Evolutionary conservation across 2,888 invertebrate species (phyloP), one percentile per base, ranked within the genome.

Genomic region (Sinopyrophorus schimmeli): DNA sequence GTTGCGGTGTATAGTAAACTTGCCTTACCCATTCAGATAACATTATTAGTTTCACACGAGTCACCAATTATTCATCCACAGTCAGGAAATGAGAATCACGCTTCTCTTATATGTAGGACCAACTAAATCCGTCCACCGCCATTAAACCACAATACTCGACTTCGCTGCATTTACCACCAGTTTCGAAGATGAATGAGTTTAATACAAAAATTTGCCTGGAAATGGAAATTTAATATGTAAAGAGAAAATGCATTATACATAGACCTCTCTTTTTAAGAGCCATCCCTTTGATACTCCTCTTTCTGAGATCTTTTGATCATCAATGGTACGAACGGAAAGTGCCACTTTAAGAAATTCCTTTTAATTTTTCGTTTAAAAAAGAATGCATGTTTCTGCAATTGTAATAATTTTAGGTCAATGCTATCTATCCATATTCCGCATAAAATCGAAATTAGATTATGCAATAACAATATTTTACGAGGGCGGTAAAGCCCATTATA

Each of bases 31-130:
- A 26, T 38, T 38, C 38, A 10, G 26, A 38, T 38, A 28, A 30
- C 38, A 43, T 32, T 43, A 35, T 37, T 44, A 47, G 38, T 32
- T 40, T 50, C 23, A 44, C 37, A 42, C 37, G 42, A 41, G 39
- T 47, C 49, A 38, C 41, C 47, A 48, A 55, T 55, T 50, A 55
- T 49, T 53, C 49, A 53, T 53, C 34, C 38, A 27, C 32, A 41
- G 39, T 15, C 46, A 40, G 55, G 55, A 55, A 55, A 55, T 55
- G 50, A 55, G 50, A 55, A 47, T 53, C 40, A 31, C 37, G 30
- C 47, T 27, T 18, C 47, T 40, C 34, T 24, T 34, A 31, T 26
- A 21, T 31, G 28, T 17, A 20, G 37, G 26, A 23, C 23, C 12
- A 27, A 20, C 37, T 20, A 37, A 30, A 31, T 31, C 30, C 42